Conservation (phyloP, 2,888 invertebrate species). For the Oxyteleia sp. region DNA sequence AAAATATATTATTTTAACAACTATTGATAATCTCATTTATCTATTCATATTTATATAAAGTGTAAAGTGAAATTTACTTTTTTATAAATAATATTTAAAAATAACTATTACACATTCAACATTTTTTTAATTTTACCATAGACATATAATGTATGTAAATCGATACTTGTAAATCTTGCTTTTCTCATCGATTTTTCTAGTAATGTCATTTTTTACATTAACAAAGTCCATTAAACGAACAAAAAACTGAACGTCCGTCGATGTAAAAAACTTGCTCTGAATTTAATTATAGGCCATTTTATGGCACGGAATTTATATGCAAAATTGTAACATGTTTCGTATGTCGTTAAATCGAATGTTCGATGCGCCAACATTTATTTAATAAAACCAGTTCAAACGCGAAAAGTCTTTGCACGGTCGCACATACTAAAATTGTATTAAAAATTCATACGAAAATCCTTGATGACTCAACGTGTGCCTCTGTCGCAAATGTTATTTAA, state of each 20-base stretch:
- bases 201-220: not conserved
- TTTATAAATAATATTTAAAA: no score
- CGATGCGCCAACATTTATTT: conserved; percentile 19
- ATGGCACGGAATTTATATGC: conserved; percentile 33
- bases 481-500: not conserved
- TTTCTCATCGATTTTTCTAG: conserved; percentile 38
- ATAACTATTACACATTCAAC: no score
- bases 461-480: not conserved
- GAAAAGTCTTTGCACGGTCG: not conserved
- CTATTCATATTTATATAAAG: no score
- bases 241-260: conserved; percentile 18
- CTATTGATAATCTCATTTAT: no score
- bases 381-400: conserved; percentile 1
- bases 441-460: conserved; percentile 15
- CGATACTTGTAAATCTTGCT: no score
- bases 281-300: conserved; percentile 50
- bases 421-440: conserved; percentile 3
- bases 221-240: conserved; percentile 18
- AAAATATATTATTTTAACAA: no score
- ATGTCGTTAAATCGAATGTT: conserved; percentile 26
- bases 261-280: conserved; percentile 35
- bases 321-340: conserved; percentile 33
- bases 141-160: no score
- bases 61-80: no score
- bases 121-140: no score